These are phyloP conservation scores for Antigone vipio DNA, from an alignment of 2,113 vertebrate species.

Conservation along the genomic window DNA sequence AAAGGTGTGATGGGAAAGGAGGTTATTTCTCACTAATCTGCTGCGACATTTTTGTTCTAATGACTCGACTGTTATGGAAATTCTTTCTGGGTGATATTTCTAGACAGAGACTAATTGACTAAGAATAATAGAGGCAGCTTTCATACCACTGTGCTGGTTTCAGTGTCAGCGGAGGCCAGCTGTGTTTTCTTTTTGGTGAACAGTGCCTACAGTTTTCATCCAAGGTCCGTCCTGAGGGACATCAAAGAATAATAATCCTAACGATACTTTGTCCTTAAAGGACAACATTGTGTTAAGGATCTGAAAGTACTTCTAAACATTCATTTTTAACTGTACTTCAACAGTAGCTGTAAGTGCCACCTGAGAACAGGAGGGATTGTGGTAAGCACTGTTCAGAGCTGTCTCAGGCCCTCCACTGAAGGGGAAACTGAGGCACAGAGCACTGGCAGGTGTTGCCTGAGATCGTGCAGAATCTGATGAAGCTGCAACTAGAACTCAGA, in stretches of 20 bases:
- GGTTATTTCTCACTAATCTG: background rate
- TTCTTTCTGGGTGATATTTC: constrained; percentile 41
- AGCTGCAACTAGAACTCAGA: background rate
- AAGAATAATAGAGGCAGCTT: constrained; percentile 56
- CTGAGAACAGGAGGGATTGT: background rate
- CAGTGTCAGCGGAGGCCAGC: constrained; percentile 46
- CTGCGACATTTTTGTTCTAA: background rate
- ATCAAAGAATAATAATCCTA: constrained; percentile 29
- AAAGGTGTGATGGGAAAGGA: background rate
- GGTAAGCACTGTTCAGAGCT: background rate
- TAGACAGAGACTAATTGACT: constrained; percentile 50
- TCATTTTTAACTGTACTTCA: background rate
- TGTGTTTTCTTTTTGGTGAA: constrained; percentile 61
- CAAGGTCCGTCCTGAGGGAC: constrained; percentile 19
- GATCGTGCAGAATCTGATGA: background rate
- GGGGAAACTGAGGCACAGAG: background rate
- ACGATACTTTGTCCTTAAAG: constrained; percentile 11
- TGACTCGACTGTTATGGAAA: background rate
- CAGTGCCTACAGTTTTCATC: constrained; percentile 39
- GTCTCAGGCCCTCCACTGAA: background rate
- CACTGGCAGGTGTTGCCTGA: background rate
- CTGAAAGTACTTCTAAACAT: background rate
- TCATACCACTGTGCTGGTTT: constrained; percentile 21
- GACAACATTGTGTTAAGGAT: background rate
- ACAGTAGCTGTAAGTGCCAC: background rate